phyloP scores from a whole-genome alignment of 1,140 invertebrate species.

The Phocides pigmalion region DNA sequence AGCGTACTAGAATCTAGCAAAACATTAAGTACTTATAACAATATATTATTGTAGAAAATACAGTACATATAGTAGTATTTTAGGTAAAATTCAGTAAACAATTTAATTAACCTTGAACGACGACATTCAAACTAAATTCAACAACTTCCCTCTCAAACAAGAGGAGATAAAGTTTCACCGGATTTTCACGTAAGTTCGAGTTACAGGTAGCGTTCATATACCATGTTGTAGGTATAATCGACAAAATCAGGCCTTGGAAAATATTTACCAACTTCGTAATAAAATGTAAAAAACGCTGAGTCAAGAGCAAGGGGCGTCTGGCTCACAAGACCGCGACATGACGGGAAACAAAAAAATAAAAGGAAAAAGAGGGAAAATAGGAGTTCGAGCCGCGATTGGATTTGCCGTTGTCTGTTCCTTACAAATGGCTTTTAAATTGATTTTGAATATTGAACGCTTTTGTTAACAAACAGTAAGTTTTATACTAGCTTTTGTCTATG shows the following conservation, averaged over 20 bases:
- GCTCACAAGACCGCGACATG: conserved; percentile 79
- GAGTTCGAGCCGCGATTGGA: conserved; percentile 73
- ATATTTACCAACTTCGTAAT: conserved; percentile 81
- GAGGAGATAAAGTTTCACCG: conserved; percentile 15
- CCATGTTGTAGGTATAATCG: conserved; percentile 45
- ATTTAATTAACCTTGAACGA: too few species aligned
- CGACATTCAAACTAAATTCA: too few species aligned
- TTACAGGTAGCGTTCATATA: conserved; percentile 15
- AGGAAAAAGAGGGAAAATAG: conserved; percentile 67
- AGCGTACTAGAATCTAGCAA: too few species aligned
- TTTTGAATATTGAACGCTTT: conserved; percentile 78
- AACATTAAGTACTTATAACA: too few species aligned
- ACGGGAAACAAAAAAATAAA: conserved; percentile 71
- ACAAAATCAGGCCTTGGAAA: conserved; percentile 66
- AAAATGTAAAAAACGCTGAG: conserved; percentile 79
- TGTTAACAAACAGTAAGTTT: conserved; percentile 52
- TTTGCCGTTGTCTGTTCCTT: conserved; percentile 82
- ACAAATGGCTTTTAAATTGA: conserved; percentile 81
- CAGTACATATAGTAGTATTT: too few species aligned
- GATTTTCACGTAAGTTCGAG: conserved; percentile 6
- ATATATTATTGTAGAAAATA: too few species aligned
- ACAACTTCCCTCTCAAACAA: conserved; percentile 4
- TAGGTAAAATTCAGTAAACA: too few species aligned
- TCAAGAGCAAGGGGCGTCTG: conserved; percentile 78
- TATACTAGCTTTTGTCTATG: too few species aligned